These are phyloP conservation scores for Tupaia tana DNA, from an alignment of 2,113 vertebrate genomes.

Conservation along the genomic window DNA sequence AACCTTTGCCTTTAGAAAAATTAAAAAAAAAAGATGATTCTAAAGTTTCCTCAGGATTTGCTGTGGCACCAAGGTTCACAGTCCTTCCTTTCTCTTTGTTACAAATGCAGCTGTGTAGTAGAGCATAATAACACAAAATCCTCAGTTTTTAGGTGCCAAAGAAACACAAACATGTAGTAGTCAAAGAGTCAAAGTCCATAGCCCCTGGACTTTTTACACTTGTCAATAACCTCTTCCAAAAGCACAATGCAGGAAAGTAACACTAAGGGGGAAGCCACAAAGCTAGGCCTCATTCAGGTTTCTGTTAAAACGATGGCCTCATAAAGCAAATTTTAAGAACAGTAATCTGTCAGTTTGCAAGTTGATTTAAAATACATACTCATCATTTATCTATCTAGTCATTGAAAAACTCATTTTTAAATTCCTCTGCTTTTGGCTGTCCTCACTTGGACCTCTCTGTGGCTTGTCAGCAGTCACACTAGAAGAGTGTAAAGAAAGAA, in stretches of 20 bases:
- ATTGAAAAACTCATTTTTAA: slow-evolving; percentile 32
- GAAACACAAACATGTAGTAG: neutral
- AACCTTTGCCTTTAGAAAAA: neutral
- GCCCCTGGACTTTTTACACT: neutral
- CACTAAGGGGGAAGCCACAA: neutral
- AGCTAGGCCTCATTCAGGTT: neutral
- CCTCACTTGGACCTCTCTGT: slow-evolving; percentile 21
- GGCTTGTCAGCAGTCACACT: neutral
- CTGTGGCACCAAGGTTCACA: neutral
- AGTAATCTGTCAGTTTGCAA: neutral
- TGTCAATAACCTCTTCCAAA: slow-evolving; percentile 1
- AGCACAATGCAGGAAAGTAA: neutral
- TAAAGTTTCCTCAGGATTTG: slow-evolving; percentile 45
- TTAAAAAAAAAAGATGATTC: neutral
- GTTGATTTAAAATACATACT: neutral
- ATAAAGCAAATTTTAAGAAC: neutral
- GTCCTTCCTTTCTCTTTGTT: slow-evolving; percentile 23
- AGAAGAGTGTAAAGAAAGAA: slow-evolving; percentile 31
- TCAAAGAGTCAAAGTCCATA: slow-evolving; percentile 1
- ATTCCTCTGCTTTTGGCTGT: slow-evolving; percentile 12
- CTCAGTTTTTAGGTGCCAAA: slow-evolving; percentile 2
- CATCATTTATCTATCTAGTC: neutral
- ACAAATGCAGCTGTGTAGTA: neutral
- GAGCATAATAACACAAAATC: neutral
- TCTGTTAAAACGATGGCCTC: neutral